These are phyloP conservation scores for Crotalus viridis DNA, from an alignment of 2,113 vertebrate genomes.

Conservation along the genomic window DNA sequence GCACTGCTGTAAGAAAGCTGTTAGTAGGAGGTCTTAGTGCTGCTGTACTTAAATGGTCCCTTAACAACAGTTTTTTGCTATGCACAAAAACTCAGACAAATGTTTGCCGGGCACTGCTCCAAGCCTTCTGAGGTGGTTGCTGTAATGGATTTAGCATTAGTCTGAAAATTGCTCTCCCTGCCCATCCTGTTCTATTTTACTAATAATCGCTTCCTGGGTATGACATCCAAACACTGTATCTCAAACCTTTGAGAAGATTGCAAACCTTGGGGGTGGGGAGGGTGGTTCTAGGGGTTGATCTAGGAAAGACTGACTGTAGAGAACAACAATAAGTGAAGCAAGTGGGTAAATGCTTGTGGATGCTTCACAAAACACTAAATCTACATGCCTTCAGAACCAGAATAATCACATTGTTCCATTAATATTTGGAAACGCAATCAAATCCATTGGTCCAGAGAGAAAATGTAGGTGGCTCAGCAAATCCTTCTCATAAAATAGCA, in stretches of 20 bases:
- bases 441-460: background rate
- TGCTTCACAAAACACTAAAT: background rate
- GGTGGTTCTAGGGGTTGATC: background rate
- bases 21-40: background rate
- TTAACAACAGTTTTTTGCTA: background rate
- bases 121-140: background rate
- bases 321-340: background rate
- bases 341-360: background rate
- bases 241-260: background rate
- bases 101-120: background rate
- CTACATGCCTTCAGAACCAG: background rate
- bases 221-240: background rate
- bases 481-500: background rate
- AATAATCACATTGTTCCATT: background rate
- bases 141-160: background rate
- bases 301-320: background rate
- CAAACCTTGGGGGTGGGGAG: background rate
- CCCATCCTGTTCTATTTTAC: background rate
- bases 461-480: background rate
- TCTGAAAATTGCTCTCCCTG: background rate
- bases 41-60: background rate
- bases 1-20: background rate
- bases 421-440: background rate
- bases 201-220: background rate
- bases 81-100: background rate